phyloP scores from a whole-genome alignment of 2,113 vertebrate species.

The Typhlomys cinereus region DNA sequence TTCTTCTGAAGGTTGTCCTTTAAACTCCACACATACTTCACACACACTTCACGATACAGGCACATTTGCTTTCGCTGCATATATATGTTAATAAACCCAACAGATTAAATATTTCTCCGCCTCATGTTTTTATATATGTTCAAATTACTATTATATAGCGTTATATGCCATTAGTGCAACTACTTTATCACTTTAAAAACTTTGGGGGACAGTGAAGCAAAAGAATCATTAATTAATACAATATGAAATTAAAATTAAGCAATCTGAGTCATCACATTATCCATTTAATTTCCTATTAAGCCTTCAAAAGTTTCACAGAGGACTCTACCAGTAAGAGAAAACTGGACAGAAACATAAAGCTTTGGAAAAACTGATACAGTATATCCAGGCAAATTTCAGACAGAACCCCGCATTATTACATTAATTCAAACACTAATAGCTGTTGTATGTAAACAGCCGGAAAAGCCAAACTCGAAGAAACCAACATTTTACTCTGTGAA shows the following conservation, averaged over 20 bases:
- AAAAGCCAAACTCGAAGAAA: slow-evolving; percentile 5
- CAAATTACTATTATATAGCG: slow-evolving; percentile 55
- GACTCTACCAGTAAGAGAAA: slow-evolving; percentile 22
- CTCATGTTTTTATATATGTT: slow-evolving; percentile 30
- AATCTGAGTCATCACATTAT: slow-evolving; percentile 8
- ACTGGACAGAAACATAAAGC: not conserved
- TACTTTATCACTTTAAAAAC: slow-evolving; percentile 25
- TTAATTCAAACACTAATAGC: slow-evolving; percentile 31
- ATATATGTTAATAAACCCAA: no score
- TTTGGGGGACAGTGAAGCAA: not conserved
- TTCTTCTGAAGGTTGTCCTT: no score
- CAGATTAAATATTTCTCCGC: not conserved
- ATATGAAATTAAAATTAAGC: slow-evolving; percentile 25
- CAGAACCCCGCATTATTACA: not conserved
- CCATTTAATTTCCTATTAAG: slow-evolving; percentile 18
- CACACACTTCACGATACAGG: no score
- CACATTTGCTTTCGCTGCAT: no score
- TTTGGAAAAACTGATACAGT: slow-evolving; percentile 33
- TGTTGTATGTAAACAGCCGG: not conserved
- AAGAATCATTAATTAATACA: slow-evolving; percentile 44
- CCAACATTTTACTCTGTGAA: not conserved
- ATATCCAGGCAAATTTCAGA: slow-evolving; percentile 3
- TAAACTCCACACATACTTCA: no score
- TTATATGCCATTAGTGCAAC: slow-evolving; percentile 10
- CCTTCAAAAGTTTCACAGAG: slow-evolving; percentile 11